These are phyloP conservation scores for Xiphias gladius DNA, from an alignment of 2,113 vertebrate species.

Conservation along the genomic window DNA sequence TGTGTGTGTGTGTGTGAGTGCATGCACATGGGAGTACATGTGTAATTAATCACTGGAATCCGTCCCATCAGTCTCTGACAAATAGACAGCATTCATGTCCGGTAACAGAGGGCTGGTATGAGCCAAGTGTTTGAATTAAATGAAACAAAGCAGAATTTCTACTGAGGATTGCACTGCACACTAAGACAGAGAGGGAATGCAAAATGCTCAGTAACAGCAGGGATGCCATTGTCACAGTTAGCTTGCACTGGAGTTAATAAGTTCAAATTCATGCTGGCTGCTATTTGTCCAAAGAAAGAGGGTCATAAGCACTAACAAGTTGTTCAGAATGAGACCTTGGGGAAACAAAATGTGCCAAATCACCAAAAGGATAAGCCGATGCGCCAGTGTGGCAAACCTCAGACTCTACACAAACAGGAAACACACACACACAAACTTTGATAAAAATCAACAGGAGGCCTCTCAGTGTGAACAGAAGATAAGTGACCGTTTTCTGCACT, in stretches of 20 bases:
- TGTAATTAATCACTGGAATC: slow-evolving; percentile 74
- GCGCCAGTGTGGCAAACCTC: neutral
- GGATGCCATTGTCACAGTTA: slow-evolving; percentile 23
- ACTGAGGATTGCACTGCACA: slow-evolving; percentile 9
- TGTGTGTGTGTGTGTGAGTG: slow-evolving; percentile 27
- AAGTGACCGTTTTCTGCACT: slow-evolving; percentile 44
- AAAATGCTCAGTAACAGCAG: slow-evolving; percentile 19
- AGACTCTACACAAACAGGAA: slow-evolving; percentile 1
- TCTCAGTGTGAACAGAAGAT: slow-evolving; percentile 46
- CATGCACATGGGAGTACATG: slow-evolving; percentile 40
- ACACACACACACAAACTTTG: slow-evolving; percentile 16
- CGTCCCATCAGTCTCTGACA: slow-evolving; percentile 58
- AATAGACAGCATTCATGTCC: slow-evolving; percentile 51
- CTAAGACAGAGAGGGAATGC: slow-evolving; percentile 14
- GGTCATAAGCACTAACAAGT: neutral
- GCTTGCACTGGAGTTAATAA: slow-evolving; percentile 13
- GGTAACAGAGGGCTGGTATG: slow-evolving; percentile 49
- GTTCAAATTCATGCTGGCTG: slow-evolving; percentile 27
- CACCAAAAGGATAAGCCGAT: slow-evolving; percentile 28
- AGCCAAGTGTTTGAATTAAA: slow-evolving; percentile 65
- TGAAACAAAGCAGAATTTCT: slow-evolving; percentile 52
- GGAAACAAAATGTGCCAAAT: slow-evolving; percentile 31
- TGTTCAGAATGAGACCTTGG: slow-evolving; percentile 30
- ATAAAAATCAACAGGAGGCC: slow-evolving; percentile 35
- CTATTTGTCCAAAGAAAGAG: neutral